Evolutionary conservation across 2,113 vertebrate genomes (phyloP).

Genomic region (Urocolius indicus): DNA sequence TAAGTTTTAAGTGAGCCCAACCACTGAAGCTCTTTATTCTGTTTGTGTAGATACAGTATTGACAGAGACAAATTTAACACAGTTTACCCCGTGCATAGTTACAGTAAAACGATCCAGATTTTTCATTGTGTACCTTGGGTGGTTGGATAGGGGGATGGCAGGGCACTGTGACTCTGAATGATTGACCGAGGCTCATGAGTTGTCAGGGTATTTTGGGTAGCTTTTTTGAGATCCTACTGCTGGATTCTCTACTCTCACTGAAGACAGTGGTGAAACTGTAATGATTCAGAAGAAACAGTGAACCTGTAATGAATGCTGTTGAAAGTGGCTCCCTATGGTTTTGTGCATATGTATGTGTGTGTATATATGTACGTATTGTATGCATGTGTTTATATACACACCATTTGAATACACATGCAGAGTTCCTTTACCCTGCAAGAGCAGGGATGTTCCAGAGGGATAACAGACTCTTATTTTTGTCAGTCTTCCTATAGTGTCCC

Average conservation of each 20-base stretch:
- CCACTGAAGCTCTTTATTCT: background rate
- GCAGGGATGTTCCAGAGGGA: background rate
- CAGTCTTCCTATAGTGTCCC: background rate
- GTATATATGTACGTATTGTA: background rate
- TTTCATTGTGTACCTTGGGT: background rate
- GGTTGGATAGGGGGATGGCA: background rate
- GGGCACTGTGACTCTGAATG: background rate
- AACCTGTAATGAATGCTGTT: background rate
- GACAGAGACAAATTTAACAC: slow-evolving; percentile 19
- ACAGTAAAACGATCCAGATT: background rate
- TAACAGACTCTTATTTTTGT: background rate
- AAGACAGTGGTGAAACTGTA: background rate
- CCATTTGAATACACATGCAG: background rate
- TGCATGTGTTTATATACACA: no score
- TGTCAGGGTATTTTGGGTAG: background rate
- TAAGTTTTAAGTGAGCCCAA: background rate
- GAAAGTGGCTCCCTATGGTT: background rate
- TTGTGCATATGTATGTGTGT: background rate
- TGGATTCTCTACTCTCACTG: background rate
- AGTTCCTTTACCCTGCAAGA: background rate
- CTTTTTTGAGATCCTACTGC: slow-evolving; percentile 4
- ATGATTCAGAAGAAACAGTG: background rate
- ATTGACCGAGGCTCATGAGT: background rate
- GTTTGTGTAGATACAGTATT: background rate
- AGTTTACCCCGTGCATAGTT: background rate